Evolutionary conservation across 2,113 vertebrate species (phyloP), one percentile per base, ranked within the genome.

Genomic region (Triplophysa siluroides): DNA sequence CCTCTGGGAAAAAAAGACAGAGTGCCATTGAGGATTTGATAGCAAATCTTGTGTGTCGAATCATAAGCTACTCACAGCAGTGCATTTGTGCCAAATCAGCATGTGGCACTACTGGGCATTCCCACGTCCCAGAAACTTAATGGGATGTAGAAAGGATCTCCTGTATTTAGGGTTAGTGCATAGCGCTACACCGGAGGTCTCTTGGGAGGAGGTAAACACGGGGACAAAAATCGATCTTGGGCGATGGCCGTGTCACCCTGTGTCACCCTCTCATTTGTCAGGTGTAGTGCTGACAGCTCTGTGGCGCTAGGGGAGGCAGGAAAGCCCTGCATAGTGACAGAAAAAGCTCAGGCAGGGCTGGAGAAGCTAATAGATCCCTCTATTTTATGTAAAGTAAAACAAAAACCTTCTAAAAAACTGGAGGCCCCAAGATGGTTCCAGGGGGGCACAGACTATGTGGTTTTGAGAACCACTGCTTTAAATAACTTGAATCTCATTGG

Each of bases 11-110:
- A 67, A 78, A n/a, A 61, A 4, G 79, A 78, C 73, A 83, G 73
- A 33, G 47, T 68, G 83, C 84, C 82, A 81, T 88, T 81, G 86
- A 75, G 65, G 54, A 65, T 71, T 80, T 77, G 83, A 80, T 75
- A 56, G 14, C 45, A 56, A 56, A 56, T n/a, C 0, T 21, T n/a
- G 18, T 58, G 19, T 8, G 18, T 14, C 18, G 41, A 60, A 58
- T 43, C 70, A 13, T 58, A 33, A 43, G n/a, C 54, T 43, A 43
- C n/a, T 43, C 19, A 58, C 29, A 38, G 70, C 52, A 72, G 7
- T 58, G 69, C 52, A 58, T 24, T 56, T 21, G 11, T 56, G 52
- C 29, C 52, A 12, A 8, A 38, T 73, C 12, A 73, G 54, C 71
- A n/a, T 43, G 29, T 73, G 70, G 71, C 71, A 43, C 71, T 6